Percentiles rank a stretch among this genome's conserved stretches.
These are phyloP conservation scores for Brachyalestes nurse DNA, from an alignment of 2,797 vertebrate genomes.

Conservation along the genomic window DNA sequence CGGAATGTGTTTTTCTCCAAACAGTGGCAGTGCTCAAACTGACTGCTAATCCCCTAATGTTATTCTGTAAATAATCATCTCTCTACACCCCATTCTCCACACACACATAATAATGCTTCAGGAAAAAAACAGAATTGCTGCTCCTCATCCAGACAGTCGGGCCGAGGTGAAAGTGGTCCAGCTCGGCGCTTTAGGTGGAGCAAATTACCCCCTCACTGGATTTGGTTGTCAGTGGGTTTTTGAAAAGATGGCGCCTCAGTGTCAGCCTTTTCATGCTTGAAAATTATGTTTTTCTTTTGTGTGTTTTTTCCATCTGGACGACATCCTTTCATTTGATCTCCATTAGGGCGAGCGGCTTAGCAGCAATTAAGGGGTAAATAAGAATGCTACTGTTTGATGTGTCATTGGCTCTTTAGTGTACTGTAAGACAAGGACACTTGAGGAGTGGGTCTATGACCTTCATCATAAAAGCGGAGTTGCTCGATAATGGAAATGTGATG, in stretches of 20 bases:
- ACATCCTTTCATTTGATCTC: slow-evolving; percentile 51
- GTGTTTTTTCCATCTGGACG: slow-evolving; percentile 23
- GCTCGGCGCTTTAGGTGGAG: slow-evolving; percentile 42
- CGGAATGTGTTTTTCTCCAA: slow-evolving; percentile 26
- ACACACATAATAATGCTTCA: slow-evolving; percentile 3
- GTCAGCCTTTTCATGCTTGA: slow-evolving; percentile 43
- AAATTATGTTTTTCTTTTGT: slow-evolving; percentile 38
- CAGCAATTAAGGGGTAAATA: slow-evolving; percentile 44
- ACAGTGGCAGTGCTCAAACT: slow-evolving; percentile 27
- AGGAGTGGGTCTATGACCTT: slow-evolving; percentile 41
- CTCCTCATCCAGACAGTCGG: slow-evolving; percentile 44
- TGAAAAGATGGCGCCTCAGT: slow-evolving; percentile 43
- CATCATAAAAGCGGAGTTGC: slow-evolving; percentile 17
- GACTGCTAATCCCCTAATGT: slow-evolving; percentile 43
- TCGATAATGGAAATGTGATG: slow-evolving; percentile 38
- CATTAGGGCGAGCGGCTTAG: slow-evolving; percentile 33
- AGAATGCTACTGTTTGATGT: slow-evolving; percentile 19
- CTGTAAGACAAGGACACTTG: slow-evolving; percentile 35
- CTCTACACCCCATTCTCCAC: background rate
- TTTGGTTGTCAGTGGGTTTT: slow-evolving; percentile 40
- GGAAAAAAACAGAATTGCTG: slow-evolving; percentile 32
- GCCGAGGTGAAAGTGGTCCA: slow-evolving; percentile 43
- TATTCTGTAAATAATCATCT: slow-evolving; percentile 42
- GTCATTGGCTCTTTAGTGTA: slow-evolving; percentile 17
- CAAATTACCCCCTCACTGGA: slow-evolving; percentile 45